phyloP scores from a whole-genome alignment of 2,888 invertebrate species.

The Melitaea athalia region DNA sequence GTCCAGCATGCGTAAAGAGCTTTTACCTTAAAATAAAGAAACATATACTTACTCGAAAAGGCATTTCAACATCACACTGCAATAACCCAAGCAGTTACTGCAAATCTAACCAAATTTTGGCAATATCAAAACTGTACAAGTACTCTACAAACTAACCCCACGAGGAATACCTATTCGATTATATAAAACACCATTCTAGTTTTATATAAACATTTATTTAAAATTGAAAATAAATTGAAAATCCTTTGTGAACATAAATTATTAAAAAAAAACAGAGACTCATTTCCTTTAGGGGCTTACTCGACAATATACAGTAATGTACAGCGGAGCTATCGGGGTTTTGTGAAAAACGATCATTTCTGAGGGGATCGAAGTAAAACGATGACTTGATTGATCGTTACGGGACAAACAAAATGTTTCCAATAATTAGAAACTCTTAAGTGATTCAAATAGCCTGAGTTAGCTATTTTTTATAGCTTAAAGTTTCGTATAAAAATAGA shows the following conservation, averaged over 20 bases:
- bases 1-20: too few species aligned
- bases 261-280: constrained; percentile 2
- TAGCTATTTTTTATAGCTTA: too few species aligned
- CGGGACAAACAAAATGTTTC: background rate
- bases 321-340: constrained; percentile 12
- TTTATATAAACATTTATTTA: background rate
- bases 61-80: too few species aligned
- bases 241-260: background rate
- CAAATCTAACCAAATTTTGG: too few species aligned
- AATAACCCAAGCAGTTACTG: too few species aligned
- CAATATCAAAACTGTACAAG: too few species aligned
- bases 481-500: too few species aligned
- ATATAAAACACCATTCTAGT: background rate
- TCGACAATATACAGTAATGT: background rate
- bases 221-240: background rate
- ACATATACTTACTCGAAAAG: too few species aligned
- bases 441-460: background rate
- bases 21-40: too few species aligned
- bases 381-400: constrained; percentile 20
- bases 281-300: constrained; percentile 2
- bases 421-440: background rate
- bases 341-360: constrained; percentile 12
- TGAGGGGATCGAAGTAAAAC: constrained; percentile 24
- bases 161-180: background rate
- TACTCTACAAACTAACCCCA: too few species aligned